phyloP scores from a whole-genome alignment of 35 echinoderm and acorn worm species.

The Holothuria glaberrima region DNA sequence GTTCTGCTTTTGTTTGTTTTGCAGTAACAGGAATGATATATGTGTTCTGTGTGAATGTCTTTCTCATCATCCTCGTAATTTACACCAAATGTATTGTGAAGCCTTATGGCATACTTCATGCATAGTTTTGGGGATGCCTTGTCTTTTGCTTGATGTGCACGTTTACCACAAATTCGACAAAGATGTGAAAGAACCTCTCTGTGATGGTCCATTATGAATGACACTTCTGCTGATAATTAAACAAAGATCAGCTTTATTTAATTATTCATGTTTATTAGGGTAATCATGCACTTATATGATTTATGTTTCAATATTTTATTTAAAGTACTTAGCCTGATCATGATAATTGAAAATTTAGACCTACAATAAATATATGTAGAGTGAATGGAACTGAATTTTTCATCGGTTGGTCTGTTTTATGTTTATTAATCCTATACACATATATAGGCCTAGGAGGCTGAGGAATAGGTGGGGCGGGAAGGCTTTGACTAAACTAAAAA shows the following conservation, averaged over 20 bases:
- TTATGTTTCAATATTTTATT: not conserved
- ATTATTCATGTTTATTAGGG: too few relatives aligned
- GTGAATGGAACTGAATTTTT: not conserved
- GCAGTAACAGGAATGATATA: not conserved
- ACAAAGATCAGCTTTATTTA: slow-evolving; percentile 3
- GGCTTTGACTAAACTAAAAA: not conserved
- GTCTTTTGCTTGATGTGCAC: slow-evolving; percentile 1
- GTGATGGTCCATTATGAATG: not conserved
- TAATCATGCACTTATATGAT: not conserved
- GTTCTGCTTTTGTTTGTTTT: slow-evolving; percentile 9
- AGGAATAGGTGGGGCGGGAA: not conserved
- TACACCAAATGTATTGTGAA: slow-evolving; percentile 14
- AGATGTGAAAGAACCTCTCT: slow-evolving; percentile 2
- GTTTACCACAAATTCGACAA: slow-evolving; percentile 3
- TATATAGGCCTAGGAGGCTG: not conserved
- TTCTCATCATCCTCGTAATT: not conserved
- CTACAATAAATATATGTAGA: not conserved
- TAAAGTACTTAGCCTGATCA: not conserved
- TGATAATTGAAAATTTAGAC: slow-evolving; percentile 9
- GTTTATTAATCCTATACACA: not conserved
- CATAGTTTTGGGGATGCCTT: not conserved
- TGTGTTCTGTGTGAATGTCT: not conserved
- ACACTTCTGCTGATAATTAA: slow-evolving; percentile 3
- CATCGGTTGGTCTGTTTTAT: not conserved
- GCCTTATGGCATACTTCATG: not conserved